Base-by-base conservation (phyloP, 1,140 invertebrate genomes). In the Bradysia coprophila region DNA sequence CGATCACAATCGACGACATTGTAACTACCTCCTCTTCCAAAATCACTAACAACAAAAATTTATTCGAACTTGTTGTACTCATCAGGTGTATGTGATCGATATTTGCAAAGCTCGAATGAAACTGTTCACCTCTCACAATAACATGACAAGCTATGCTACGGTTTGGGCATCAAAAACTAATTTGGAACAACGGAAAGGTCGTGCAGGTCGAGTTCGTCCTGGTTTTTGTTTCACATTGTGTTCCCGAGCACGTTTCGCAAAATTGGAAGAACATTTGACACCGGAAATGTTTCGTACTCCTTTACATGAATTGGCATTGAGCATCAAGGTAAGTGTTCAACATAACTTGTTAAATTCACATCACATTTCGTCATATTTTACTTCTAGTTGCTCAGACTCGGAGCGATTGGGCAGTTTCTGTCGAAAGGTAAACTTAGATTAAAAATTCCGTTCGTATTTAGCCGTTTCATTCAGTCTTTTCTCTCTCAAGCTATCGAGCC, bases 231-330 rank as follows among this genome's bases (percentile, higher is more conserved):
- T 89, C 52, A 88, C 91, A 51, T 63, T 95, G 6, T 93, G 83
- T 52, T 85, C 84, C 0, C 63, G 67, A 42, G 75, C 79, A 0
- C 64, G 85, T 16, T 87, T 62, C 52, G 64, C 75, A 0, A 76
- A 71, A 41, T 64, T 95, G 38, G 90, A 95, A 9, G 83, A 94
- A 49, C 85, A 93, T 51, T 78, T 88, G 54, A 92, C 86, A 0
- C 89, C 91, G 0, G 92, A 96, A 67, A 96, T 96, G 72, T 93
- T 95, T 63, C 69, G 92, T 40, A 95, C 90, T 2, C 92, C 92
- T 1, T 65, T 96, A 3, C 91, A 96, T 55, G 91, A 96, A 56
- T 63, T 91, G 32, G 80, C 83, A 0, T 65, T 91, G 13, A 81
- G 77, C 44, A 83, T 85, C 55, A 62, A 61, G 39, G 38, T 39